Percentiles rank a stretch among this genome's conserved stretches.
Evolutionary conservation across 2,797 vertebrate species (phyloP).

Genomic region (Aulostomus chinensis): DNA sequence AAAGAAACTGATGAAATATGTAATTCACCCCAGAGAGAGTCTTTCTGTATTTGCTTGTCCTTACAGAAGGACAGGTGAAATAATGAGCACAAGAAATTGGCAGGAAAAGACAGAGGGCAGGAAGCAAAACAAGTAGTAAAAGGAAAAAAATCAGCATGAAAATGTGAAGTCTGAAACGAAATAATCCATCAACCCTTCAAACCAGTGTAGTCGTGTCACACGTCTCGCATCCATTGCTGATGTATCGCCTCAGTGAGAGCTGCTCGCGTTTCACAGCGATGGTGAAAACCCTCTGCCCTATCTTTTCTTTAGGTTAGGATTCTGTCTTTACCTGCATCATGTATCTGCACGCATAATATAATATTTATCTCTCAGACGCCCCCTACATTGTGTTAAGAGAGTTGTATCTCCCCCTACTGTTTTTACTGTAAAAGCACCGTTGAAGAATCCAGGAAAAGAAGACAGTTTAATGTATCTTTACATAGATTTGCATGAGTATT

Average conservation of each 20-base stretch:
- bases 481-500: background rate
- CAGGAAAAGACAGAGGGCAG: too few relatives aligned
- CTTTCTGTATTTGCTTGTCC: too few relatives aligned
- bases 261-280: constrained; percentile 18
- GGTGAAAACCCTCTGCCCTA: constrained; percentile 14
- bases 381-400: constrained; percentile 38
- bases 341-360: constrained; percentile 25
- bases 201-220: too few relatives aligned
- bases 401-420: constrained; percentile 71
- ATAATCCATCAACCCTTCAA: too few relatives aligned
- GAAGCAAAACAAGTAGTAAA: too few relatives aligned
- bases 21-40: too few relatives aligned
- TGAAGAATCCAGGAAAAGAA: background rate
- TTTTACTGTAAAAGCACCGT: constrained; percentile 39
- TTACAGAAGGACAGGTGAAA: too few relatives aligned
- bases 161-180: too few relatives aligned
- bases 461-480: background rate
- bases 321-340: constrained; percentile 30
- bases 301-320: constrained; percentile 21
- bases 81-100: too few relatives aligned
- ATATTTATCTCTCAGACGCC: constrained; percentile 25
- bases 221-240: too few relatives aligned
- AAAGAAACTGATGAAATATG: too few relatives aligned
- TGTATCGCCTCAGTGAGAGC: constrained; percentile 17
- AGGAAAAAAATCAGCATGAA: too few relatives aligned